These are phyloP conservation scores for Drosophila flavopinicola DNA, from an alignment of 2,888 invertebrate genomes.

Conservation along the genomic window DNA sequence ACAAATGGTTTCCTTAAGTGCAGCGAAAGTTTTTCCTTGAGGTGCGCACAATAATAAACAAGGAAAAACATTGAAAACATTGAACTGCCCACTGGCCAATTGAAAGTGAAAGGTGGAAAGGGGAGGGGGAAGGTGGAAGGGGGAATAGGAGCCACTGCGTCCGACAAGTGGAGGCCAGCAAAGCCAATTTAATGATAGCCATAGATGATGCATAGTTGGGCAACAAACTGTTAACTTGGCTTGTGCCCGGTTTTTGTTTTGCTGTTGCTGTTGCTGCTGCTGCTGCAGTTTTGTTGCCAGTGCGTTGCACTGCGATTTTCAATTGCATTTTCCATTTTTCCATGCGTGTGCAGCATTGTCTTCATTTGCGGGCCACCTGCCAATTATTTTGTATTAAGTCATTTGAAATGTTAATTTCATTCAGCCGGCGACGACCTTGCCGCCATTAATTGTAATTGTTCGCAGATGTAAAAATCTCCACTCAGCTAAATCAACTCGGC, in stretches of 20 bases:
- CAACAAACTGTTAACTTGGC: slow-evolving; percentile 4
- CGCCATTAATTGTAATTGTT: slow-evolving; percentile 61
- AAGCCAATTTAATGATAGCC: too few species aligned
- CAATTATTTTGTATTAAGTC: slow-evolving; percentile 69
- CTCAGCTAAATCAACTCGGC: too few species aligned
- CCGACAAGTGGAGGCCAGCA: slow-evolving; percentile 3
- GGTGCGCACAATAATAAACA: too few species aligned
- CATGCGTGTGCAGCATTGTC: too few species aligned
- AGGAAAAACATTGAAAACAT: slow-evolving; percentile 61
- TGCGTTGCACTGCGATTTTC: slow-evolving; percentile 47
- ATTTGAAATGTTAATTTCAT: slow-evolving; percentile 64
- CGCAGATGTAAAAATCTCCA: slow-evolving; percentile 26
- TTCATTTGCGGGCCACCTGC: slow-evolving; percentile 18
- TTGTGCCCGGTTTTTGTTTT: slow-evolving; percentile 11
- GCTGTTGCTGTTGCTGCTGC: too few species aligned
- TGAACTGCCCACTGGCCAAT: slow-evolving; percentile 66
- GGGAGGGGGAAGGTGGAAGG: too few species aligned
- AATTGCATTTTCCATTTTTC: slow-evolving; percentile 18
- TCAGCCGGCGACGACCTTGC: slow-evolving; percentile 63
- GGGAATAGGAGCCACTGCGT: slow-evolving; percentile 36
- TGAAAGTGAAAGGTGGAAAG: slow-evolving; percentile 75
- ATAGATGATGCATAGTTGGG: too few species aligned
- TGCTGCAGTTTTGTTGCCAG: slow-evolving; percentile 30
- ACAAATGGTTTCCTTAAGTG: slow-evolving; percentile 37
- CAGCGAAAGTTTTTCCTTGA: slow-evolving; percentile 68